These are phyloP conservation scores for Corythornis cristatus DNA, from an alignment of 2,113 vertebrate species.

Conservation along the genomic window DNA sequence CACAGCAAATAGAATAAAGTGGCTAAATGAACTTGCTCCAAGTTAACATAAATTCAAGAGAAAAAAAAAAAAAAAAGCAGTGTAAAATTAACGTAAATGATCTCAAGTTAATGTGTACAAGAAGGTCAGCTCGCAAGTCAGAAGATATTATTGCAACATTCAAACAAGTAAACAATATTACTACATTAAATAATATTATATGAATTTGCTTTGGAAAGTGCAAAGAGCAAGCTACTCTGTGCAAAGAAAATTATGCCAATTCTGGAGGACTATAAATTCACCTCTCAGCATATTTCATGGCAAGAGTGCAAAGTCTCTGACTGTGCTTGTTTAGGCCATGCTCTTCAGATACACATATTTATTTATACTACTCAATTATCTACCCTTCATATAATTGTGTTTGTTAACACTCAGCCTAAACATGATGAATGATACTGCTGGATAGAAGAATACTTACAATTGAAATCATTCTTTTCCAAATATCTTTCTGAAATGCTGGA, in stretches of 20 bases:
- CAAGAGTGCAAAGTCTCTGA: not conserved
- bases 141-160: not conserved
- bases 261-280: not conserved
- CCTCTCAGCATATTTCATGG: not conserved
- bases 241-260: not conserved
- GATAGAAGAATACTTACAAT: not conserved
- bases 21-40: too few relatives aligned
- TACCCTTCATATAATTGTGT: not conserved
- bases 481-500: not conserved
- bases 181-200: not conserved
- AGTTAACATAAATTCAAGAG: not conserved
- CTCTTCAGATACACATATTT: not conserved
- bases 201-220: not conserved
- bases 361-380: not conserved
- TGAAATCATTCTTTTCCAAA: not conserved
- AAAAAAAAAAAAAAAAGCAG: not conserved
- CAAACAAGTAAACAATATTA: not conserved
- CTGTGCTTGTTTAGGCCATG: not conserved
- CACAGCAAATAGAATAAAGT: not conserved
- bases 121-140: not conserved
- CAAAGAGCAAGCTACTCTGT: not conserved
- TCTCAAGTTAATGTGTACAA: not conserved
- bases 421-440: not conserved
- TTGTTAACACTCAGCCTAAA: not conserved
- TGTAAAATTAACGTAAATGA: not conserved